phyloP scores from a whole-genome alignment of 2,888 invertebrate genomes.

The Cheilosia urbana region DNA sequence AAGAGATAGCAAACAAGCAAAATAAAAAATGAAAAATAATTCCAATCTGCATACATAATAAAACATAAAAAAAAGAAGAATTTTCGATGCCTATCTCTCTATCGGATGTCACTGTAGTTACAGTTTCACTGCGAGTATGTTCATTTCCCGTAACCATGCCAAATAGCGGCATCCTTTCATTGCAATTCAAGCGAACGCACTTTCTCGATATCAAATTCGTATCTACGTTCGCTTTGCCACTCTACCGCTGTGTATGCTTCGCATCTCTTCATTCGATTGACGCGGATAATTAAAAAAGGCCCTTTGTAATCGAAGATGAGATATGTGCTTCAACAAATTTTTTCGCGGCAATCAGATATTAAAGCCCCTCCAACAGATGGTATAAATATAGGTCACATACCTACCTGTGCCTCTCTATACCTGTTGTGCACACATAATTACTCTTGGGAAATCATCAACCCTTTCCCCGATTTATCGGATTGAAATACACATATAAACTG shows the following conservation, averaged over 20 bases:
- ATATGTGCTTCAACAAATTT: constrained; percentile 53
- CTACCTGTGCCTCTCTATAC: constrained; percentile 20
- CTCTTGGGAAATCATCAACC: constrained; percentile 70
- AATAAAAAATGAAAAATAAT: constrained; percentile 17
- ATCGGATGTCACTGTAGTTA: constrained; percentile 2
- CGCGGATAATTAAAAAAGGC: constrained; percentile 46
- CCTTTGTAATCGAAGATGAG: constrained; percentile 58
- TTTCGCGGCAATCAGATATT: constrained; percentile 62
- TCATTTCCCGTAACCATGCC: constrained; percentile 7
- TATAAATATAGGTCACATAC: constrained; percentile 68
- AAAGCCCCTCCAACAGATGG: constrained; percentile 42
- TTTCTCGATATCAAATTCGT: constrained; percentile 60
- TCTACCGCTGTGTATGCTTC: constrained; percentile 18
- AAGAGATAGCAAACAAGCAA: neutral
- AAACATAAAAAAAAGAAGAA: too few species aligned
- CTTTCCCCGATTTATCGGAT: constrained; percentile 35
- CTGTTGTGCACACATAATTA: constrained; percentile 61
- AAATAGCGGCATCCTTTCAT: constrained; percentile 57
- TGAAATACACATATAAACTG: constrained; percentile 13
- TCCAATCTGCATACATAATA: neutral
- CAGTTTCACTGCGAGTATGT: constrained; percentile 6
- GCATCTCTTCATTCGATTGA: constrained; percentile 3
- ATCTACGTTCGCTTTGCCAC: constrained; percentile 13
- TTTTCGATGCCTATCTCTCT: neutral
- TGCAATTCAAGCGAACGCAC: constrained; percentile 55